phyloP scores from a whole-genome alignment of 2,888 invertebrate species.

The Drosophila neotestacea region DNA sequence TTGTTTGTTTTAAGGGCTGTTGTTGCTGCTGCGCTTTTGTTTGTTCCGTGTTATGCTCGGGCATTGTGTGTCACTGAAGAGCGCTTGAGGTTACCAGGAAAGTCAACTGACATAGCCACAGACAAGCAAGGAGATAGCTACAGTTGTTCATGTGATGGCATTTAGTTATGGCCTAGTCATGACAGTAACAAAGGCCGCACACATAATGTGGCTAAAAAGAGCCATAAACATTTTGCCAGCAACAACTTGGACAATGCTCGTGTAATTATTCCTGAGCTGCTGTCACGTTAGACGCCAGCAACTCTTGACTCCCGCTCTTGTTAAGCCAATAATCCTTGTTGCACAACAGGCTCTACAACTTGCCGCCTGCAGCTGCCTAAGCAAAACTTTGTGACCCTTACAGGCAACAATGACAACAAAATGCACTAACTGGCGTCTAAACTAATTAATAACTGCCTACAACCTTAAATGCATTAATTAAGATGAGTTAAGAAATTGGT shows the following conservation, averaged over 20 bases:
- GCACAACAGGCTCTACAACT: conserved; percentile 46
- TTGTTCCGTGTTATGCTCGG: conserved; percentile 43
- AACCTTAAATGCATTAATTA: conserved; percentile 21
- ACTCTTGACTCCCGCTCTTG: conserved; percentile 50
- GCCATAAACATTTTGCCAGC: conserved; percentile 61
- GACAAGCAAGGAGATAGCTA: conserved; percentile 22
- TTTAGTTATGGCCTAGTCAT: conserved; percentile 53
- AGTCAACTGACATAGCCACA: conserved; percentile 18
- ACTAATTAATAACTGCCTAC: conserved; percentile 45
- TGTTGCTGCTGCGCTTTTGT: conserved; percentile 70
- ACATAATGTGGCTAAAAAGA: conserved; percentile 39
- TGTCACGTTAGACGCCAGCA: conserved; percentile 46
- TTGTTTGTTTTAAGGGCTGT: conserved; percentile 47
- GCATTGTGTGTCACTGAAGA: conserved; percentile 65
- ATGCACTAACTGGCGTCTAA: conserved; percentile 46
- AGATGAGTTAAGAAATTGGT: background rate
- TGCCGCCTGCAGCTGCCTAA: conserved; percentile 27
- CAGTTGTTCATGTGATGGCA: conserved; percentile 43
- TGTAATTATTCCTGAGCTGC: conserved; percentile 70
- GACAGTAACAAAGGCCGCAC: conserved; percentile 31
- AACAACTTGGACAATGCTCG: conserved; percentile 57
- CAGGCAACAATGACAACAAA: conserved; percentile 39
- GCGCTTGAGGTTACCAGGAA: conserved; percentile 70
- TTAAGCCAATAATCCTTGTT: conserved; percentile 37
- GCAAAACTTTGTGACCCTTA: conserved; percentile 21